These are phyloP conservation scores for Sterna hirundo DNA, from an alignment of 2,113 vertebrate species.

Conservation along the genomic window DNA sequence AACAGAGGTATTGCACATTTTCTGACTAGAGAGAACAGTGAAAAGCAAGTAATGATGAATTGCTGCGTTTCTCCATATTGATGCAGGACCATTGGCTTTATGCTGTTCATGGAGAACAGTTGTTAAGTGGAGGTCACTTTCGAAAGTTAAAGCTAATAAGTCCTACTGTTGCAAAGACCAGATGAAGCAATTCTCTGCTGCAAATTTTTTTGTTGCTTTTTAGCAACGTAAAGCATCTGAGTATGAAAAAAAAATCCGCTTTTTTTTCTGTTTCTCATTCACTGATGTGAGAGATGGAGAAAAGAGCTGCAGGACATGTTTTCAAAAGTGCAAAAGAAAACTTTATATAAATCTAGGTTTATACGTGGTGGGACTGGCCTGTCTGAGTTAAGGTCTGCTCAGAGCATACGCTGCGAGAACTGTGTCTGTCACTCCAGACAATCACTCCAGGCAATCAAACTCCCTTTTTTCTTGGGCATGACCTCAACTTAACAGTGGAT, in stretches of 20 bases:
- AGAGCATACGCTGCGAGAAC: not conserved
- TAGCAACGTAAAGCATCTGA: not conserved
- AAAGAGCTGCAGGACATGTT: not conserved
- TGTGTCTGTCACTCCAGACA: too few relatives aligned
- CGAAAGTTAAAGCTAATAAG: not conserved
- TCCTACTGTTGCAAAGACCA: not conserved
- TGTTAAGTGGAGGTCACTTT: not conserved
- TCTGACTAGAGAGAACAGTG: not conserved
- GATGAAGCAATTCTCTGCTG: not conserved
- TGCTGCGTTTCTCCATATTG: not conserved
- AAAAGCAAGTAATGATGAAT: not conserved
- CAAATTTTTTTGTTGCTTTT: not conserved
- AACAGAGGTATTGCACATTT: not conserved
- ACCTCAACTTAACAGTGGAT: not conserved
- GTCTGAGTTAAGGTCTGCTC: not conserved
- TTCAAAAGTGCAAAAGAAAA: not conserved
- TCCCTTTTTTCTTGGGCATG: not conserved
- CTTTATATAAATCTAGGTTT: not conserved
- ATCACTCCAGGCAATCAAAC: not conserved
- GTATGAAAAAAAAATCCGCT: not conserved
- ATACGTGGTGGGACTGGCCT: not conserved
- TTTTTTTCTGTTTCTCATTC: not conserved
- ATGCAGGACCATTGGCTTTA: not conserved
- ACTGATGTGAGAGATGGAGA: not conserved
- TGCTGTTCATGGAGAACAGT: not conserved